phyloP scores from a whole-genome alignment of 2,888 invertebrate species.

The Drosophila macrothrix region DNA sequence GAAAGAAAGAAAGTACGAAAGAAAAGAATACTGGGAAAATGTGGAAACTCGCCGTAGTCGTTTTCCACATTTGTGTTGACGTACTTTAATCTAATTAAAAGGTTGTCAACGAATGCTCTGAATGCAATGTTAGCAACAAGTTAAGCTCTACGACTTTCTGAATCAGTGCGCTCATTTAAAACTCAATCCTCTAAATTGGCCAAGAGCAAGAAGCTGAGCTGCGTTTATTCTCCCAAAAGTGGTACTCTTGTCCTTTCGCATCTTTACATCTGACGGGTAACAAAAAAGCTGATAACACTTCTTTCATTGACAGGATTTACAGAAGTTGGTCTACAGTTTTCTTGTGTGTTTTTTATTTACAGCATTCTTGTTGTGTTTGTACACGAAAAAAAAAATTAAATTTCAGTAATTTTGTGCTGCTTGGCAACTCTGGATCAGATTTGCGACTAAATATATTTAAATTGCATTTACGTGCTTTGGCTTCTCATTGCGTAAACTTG shows the following conservation, averaged over 20 bases:
- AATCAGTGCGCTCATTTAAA: conserved; percentile 8
- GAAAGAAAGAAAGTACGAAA: neutral
- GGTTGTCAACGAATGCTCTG: neutral
- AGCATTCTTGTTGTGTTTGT: conserved; percentile 10
- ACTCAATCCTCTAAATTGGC: conserved; percentile 29
- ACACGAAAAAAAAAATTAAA: neutral
- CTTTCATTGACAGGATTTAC: neutral
- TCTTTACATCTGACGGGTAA: neutral
- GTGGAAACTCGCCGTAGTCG: neutral
- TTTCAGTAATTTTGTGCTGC: conserved; percentile 16
- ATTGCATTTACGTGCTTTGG: conserved; percentile 71
- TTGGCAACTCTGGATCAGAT: conserved; percentile 40
- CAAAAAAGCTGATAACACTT: neutral
- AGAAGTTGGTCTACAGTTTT: neutral
- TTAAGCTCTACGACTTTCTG: neutral
- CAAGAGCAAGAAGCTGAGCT: neutral
- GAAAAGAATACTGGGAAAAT: neutral
- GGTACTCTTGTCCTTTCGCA: neutral
- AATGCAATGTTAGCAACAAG: conserved; percentile 12
- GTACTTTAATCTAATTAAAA: conserved; percentile 1
- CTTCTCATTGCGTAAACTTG: conserved; percentile 30
- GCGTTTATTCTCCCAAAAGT: neutral
- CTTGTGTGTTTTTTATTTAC: neutral
- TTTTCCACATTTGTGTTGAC: neutral
- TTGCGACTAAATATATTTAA: conserved; percentile 68